phyloP scores from a whole-genome alignment of 2,888 invertebrate species.

The Cephus rjabovi region DNA sequence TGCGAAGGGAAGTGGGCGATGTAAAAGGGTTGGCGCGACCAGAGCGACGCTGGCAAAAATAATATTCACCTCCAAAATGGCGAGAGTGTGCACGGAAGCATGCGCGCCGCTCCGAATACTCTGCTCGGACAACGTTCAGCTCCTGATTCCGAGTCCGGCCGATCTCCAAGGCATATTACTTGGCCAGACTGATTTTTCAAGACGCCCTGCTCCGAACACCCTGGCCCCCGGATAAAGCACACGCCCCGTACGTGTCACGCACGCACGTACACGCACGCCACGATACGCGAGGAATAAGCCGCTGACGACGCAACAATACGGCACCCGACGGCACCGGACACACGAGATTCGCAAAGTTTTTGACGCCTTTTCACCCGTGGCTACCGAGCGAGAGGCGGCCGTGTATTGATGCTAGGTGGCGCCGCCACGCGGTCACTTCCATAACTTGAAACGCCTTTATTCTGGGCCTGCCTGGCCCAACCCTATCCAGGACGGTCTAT shows the following conservation, averaged over 20 bases:
- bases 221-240: slow-evolving; percentile 51
- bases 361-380: slow-evolving; percentile 38
- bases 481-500: not conserved
- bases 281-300: slow-evolving; percentile 7
- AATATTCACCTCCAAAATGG: slow-evolving; percentile 65
- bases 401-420: slow-evolving; percentile 23
- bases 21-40: not conserved
- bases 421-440: slow-evolving; percentile 3
- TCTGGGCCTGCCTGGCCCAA: not conserved
- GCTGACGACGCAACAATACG: slow-evolving; percentile 39
- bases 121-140: slow-evolving; percentile 35
- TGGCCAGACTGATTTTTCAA: slow-evolving; percentile 8
- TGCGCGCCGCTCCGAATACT: slow-evolving; percentile 46
- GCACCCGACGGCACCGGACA: slow-evolving; percentile 19
- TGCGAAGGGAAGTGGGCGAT: not conserved
- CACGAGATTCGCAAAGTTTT: slow-evolving; percentile 44
- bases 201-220: slow-evolving; percentile 9
- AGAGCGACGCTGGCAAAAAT: slow-evolving; percentile 29
- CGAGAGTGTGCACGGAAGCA: slow-evolving; percentile 55
- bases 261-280: slow-evolving; percentile 37
- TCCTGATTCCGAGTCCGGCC: slow-evolving; percentile 36
- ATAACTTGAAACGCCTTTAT: not conserved
- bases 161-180: slow-evolving; percentile 31
- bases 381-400: slow-evolving; percentile 27
- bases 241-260: slow-evolving; percentile 59